Base-by-base conservation (phyloP, 1,140 invertebrate genomes). In the Oscheius sp. region DNA sequence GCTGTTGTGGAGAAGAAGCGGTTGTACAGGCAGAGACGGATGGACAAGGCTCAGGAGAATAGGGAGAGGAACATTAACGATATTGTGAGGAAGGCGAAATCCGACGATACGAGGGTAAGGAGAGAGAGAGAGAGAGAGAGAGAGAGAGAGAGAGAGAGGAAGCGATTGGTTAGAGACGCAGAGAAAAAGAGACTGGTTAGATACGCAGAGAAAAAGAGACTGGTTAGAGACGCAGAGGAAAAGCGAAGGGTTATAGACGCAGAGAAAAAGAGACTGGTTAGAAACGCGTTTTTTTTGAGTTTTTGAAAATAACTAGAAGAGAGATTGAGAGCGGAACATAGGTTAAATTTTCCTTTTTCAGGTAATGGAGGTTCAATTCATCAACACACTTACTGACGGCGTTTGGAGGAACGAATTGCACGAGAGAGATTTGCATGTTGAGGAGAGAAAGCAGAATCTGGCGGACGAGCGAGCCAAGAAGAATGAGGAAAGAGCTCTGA, bases 1-100 rank as follows among this genome's bases (percentile, higher is more conserved):
- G 69, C 58, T 2, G 15, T 71, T 29, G 49, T 42, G 34, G 69
- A 71, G 34, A 38, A 31, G 59, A 71, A 71, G 42, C 36, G 59
- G 1, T 28, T 42, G 23, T n/a, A 38, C 2, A 23, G 63, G 2
- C 59, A 63, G 58, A 58, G 23, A 0, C 31, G 62, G 42, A 71
- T 71, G 69, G 52, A 71, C 29, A 35, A 46, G 34, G 79, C 80
- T 0, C 62, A 62, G 2, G 75, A 79, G 18, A 80, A 80, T 28
- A 76, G 79, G 2, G 79, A 81, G 45, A 75, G 71, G n/a, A 81
- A 81, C 49, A 62, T 80, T 3, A 75, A 64, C 32, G 79, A 81
- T 32, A 78, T 80, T 20, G 68, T 81, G 3, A 67, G 69, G 31
- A 45, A 52, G 10, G 75, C 78, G 15, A 74, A 76, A 36, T 80